Evolutionary conservation across 2,797 vertebrate genomes (phyloP).

Genomic region (Diglossa cyanea): DNA sequence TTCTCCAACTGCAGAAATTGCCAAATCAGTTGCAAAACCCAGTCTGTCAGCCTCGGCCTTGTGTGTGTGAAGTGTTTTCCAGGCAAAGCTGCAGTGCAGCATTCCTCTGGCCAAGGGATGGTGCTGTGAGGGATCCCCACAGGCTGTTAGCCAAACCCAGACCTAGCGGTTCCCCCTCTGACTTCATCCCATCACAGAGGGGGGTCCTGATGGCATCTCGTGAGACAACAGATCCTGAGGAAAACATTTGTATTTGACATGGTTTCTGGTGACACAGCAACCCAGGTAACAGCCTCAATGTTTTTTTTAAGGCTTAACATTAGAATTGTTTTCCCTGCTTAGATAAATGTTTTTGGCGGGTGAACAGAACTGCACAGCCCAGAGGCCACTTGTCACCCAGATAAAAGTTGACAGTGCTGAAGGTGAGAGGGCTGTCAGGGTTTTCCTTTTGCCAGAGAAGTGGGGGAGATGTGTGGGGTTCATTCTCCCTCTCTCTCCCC

Average conservation of each 20-base stretch:
- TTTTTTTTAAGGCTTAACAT: background rate
- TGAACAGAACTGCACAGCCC: background rate
- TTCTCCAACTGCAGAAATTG: background rate
- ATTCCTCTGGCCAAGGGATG: background rate
- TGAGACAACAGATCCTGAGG: constrained; percentile 61
- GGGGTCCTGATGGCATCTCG: constrained; percentile 54
- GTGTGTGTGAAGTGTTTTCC: rapidly evolving
- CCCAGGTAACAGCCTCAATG: constrained; percentile 48
- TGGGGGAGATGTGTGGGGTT: rapidly evolving
- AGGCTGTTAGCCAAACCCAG: background rate
- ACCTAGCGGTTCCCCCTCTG: rapidly evolving
- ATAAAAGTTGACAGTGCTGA: background rate
- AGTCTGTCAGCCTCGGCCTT: rapidly evolving
- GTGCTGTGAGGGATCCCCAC: background rate
- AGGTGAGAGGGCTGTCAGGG: background rate
- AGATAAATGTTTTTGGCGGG: background rate
- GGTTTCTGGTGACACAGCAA: constrained; percentile 51
- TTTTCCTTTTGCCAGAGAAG: background rate
- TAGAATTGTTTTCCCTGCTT: background rate
- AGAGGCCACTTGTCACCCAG: background rate
- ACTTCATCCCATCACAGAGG: constrained; percentile 4
- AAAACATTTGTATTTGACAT: constrained; percentile 65
- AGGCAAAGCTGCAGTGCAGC: background rate
- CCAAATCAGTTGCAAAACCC: background rate
- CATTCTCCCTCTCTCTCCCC: background rate